Conservation (phyloP, 2,797 vertebrate genomes). For the Sternotherus odoratus region DNA sequence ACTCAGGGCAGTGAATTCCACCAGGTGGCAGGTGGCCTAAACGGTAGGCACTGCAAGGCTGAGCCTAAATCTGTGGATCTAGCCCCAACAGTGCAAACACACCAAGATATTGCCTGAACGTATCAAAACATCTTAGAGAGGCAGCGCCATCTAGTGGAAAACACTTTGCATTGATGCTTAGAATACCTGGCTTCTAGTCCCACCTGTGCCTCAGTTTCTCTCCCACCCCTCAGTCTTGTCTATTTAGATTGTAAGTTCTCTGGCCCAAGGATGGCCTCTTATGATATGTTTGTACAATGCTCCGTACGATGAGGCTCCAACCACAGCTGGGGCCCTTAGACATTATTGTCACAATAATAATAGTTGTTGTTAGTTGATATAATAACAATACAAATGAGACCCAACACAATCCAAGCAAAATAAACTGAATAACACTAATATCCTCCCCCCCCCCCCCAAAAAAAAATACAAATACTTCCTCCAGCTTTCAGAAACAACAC, state of each 20-base stretch:
- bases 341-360: background rate
- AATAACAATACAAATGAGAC: background rate
- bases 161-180: background rate
- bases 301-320: background rate
- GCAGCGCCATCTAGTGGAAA: background rate
- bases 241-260: background rate
- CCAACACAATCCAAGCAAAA: background rate
- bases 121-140: background rate
- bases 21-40: too few relatives aligned
- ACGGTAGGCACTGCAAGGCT: too few relatives aligned
- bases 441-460: background rate
- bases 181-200: background rate
- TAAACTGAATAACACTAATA: background rate
- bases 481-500: background rate
- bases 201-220: background rate
- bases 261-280: too few relatives aligned
- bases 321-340: background rate
- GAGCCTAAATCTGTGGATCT: too few relatives aligned
- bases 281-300: background rate
- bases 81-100: background rate
- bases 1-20: too few relatives aligned
- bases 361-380: background rate
- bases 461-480: background rate
- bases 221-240: background rate
- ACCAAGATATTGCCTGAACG: background rate